Conservation (phyloP, 2,797 vertebrate species). For the Xyrichtys novacula region DNA sequence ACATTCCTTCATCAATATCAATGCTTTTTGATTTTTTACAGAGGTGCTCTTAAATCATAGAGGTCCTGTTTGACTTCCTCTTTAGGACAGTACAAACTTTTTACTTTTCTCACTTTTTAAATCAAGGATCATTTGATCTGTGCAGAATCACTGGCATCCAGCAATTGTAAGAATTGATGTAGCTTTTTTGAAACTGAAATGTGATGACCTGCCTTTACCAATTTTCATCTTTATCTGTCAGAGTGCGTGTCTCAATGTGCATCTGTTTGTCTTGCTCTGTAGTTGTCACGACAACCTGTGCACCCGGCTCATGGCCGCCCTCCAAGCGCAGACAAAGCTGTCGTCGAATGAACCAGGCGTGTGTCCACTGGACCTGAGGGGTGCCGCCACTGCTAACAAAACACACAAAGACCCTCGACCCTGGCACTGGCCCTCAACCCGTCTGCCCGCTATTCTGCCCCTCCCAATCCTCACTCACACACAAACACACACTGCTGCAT, state of each 20-base stretch:
- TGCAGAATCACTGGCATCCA: background rate
- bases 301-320: constrained; percentile 72
- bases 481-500: constrained; percentile 46
- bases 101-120: constrained; percentile 3
- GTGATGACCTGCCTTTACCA: background rate
- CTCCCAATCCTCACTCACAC: constrained; percentile 4
- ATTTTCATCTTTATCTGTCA: constrained; percentile 26
- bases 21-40: constrained; percentile 2
- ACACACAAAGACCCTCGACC: constrained; percentile 74
- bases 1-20: background rate
- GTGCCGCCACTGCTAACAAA: constrained; percentile 73
- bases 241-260: constrained; percentile 3
- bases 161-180: background rate
- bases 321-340: constrained; percentile 82
- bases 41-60: background rate
- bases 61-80: background rate
- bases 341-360: constrained; percentile 73
- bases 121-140: background rate
- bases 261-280: constrained; percentile 36
- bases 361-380: constrained; percentile 79
- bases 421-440: constrained; percentile 71
- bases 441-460: constrained; percentile 66
- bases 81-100: background rate
- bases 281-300: constrained; percentile 77
- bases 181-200: background rate